Evolutionary conservation across 2,888 invertebrate species (phyloP).

Genomic region (Morpho achilles): DNA sequence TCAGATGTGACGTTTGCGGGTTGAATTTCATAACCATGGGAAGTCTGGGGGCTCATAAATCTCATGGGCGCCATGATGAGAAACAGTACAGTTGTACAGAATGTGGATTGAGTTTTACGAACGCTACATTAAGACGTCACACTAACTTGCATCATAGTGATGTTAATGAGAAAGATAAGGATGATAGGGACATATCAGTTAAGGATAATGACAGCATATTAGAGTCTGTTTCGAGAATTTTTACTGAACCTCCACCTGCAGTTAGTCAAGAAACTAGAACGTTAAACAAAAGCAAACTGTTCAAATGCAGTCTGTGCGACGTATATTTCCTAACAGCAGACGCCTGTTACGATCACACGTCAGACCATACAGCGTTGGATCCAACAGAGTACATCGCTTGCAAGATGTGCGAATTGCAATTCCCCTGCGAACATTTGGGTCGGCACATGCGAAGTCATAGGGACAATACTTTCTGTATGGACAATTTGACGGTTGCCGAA

Average conservation of each 20-base stretch:
- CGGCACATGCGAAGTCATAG: slow-evolving; percentile 45
- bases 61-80: slow-evolving; percentile 7
- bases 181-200: no score
- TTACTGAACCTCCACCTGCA: background rate
- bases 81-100: background rate
- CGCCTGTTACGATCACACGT: slow-evolving; percentile 41
- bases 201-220: background rate
- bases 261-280: background rate
- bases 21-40: slow-evolving; percentile 12
- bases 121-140: slow-evolving; percentile 6
- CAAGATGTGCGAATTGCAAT: slow-evolving; percentile 51
- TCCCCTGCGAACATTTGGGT: slow-evolving; percentile 39
- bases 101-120: slow-evolving; percentile 17
- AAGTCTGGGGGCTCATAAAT: slow-evolving; percentile 5
- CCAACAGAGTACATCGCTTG: slow-evolving; percentile 49
- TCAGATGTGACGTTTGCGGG: slow-evolving; percentile 13
- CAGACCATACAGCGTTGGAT: slow-evolving; percentile 37
- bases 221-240: background rate
- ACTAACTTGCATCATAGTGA: background rate
- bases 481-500: slow-evolving; percentile 43
- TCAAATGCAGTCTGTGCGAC: slow-evolving; percentile 44
- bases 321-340: slow-evolving; percentile 41
- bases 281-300: slow-evolving; percentile 24
- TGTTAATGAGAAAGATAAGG: background rate
- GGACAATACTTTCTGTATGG: slow-evolving; percentile 36